Conservation (phyloP, 2,888 invertebrate species). For the Dynastes tityus region DNA sequence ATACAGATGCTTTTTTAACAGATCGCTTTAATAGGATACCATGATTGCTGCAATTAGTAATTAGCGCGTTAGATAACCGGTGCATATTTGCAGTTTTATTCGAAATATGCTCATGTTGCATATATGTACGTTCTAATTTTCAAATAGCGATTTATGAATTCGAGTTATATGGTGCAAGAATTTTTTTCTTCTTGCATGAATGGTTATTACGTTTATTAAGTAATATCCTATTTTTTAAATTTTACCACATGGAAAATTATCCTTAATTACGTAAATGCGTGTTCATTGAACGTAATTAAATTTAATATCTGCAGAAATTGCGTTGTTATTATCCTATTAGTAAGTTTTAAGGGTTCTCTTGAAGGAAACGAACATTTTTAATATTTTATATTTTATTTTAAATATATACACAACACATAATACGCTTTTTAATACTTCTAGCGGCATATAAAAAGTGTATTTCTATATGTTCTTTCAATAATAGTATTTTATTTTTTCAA, state of each 20-base stretch:
- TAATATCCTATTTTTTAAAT: not conserved
- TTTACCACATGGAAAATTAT: not conserved
- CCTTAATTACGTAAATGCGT: not conserved
- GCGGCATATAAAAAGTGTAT: conserved; percentile 47
- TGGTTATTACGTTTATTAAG: not conserved
- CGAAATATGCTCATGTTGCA: not conserved
- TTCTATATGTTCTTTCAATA: conserved; percentile 26
- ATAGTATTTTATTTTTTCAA: conserved; percentile 23
- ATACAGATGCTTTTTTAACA: not conserved
- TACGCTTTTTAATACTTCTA: conserved; percentile 49
- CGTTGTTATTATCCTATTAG: no score
- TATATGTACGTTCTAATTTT: conserved; percentile 16
- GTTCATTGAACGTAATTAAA: not conserved
- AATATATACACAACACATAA: conserved; percentile 49
- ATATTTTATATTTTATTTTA: conserved; percentile 46
- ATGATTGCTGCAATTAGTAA: not conserved
- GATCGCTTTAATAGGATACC: not conserved
- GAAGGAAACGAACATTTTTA: conserved; percentile 3
- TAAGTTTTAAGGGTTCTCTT: not conserved
- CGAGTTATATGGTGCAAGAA: not conserved
- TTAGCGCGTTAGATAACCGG: conserved; percentile 1
- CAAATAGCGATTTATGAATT: not conserved
- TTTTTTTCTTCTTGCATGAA: not conserved
- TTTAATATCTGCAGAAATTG: no score
- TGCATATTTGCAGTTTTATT: not conserved